Percentiles rank a stretch among this genome's conserved stretches.
Conservation (phyloP, 2,797 vertebrate species). For the Notolabrus celidotus region DNA sequence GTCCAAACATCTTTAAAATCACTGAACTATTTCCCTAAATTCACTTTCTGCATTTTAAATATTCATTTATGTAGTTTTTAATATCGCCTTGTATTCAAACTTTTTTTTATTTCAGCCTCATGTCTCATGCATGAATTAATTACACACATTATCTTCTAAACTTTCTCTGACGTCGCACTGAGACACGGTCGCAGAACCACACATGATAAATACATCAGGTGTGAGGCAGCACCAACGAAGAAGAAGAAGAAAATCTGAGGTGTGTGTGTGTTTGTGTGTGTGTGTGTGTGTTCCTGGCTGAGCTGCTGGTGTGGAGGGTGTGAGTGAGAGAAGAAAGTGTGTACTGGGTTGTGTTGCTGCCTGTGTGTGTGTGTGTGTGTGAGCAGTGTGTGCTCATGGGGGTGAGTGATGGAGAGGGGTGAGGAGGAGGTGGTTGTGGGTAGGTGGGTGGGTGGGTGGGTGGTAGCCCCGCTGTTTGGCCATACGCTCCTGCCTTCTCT, state of each 20-base stretch:
- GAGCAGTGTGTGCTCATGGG: conserved; percentile 25
- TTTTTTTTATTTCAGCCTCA: no score
- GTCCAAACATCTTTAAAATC: no score
- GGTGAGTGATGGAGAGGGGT: conserved; percentile 58
- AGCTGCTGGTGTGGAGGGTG: conserved; percentile 46
- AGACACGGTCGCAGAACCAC: conserved; percentile 21
- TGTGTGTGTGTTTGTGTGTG: conserved; percentile 11
- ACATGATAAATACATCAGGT: conserved; percentile 46
- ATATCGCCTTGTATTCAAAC: no score
- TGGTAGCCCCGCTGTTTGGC: conserved; percentile 86
- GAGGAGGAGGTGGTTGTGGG: conserved; percentile 23
- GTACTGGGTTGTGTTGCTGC: background rate
- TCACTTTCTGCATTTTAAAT: no score
- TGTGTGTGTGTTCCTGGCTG: conserved; percentile 24
- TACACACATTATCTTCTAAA: no score
- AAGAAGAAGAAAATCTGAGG: background rate
- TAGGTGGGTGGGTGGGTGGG: conserved; percentile 40
- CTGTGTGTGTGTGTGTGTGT: conserved; percentile 22
- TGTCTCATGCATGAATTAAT: no score
- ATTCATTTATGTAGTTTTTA: no score
- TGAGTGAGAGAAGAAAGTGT: conserved; percentile 3
- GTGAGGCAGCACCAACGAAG: conserved; percentile 30
- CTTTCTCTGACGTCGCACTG: conserved; percentile 27
- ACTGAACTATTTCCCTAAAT: no score
- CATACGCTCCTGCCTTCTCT: conserved; percentile 86